Percentiles rank a stretch among this genome's conserved stretches.
These are phyloP conservation scores for Hemistola chrysoprasaria DNA, from an alignment of 2,888 invertebrate genomes.

Conservation along the genomic window DNA sequence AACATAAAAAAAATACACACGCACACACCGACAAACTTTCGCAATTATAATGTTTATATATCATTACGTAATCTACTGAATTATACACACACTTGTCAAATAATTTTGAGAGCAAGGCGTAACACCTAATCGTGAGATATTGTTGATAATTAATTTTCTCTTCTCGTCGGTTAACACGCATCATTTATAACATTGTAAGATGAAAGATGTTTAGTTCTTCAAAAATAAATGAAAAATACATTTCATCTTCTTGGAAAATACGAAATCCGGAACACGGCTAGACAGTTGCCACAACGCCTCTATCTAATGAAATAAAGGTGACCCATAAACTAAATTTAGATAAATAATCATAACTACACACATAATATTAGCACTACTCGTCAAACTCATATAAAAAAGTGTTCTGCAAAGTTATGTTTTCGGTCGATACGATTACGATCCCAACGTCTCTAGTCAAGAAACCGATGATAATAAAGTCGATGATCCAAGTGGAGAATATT, in stretches of 20 bases:
- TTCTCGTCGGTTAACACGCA: conserved; percentile 5
- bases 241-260: conserved; percentile 42
- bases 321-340: conserved; percentile 43
- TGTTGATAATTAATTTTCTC: conserved; percentile 1
- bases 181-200: conserved; percentile 9
- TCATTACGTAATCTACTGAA: no score
- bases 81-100: no score
- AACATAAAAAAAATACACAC: no score
- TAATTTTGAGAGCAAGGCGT: no score
- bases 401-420: conserved; percentile 12
- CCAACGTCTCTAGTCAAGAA: conserved; percentile 5
- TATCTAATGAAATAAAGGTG: conserved; percentile 47
- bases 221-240: conserved; percentile 6
- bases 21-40: no score
- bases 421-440: conserved; percentile 17
- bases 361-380: background rate
- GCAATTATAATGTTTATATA: no score
- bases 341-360: conserved; percentile 5
- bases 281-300: conserved; percentile 53
- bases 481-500: conserved; percentile 25
- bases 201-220: conserved; percentile 11
- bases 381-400: background rate
- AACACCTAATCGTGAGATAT: background rate
- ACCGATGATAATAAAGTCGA: conserved; percentile 25
- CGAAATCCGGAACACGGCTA: conserved; percentile 35